Conservation (phyloP, 2,888 invertebrate species). For the Eudemis profundana region DNA sequence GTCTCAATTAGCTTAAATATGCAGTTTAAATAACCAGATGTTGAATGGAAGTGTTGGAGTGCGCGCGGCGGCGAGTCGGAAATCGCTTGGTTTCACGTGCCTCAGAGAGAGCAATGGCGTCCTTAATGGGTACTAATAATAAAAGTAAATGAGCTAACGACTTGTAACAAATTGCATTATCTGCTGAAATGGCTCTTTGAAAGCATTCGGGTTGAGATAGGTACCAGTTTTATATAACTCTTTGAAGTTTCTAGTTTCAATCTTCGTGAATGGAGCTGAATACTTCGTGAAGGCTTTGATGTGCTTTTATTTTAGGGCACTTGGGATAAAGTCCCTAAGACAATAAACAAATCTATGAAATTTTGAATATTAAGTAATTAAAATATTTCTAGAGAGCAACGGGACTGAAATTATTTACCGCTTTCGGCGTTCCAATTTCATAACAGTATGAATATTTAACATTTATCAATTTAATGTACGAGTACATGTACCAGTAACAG, state of each 20-base stretch:
- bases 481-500: too few relatives aligned
- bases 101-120: conserved; percentile 54
- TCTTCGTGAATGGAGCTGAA: conserved; percentile 30
- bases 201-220: conserved; percentile 61
- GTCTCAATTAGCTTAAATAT: conserved; percentile 70
- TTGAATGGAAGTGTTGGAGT: conserved; percentile 56
- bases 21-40: conserved; percentile 71
- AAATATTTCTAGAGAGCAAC: too few relatives aligned
- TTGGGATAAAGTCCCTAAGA: too few relatives aligned
- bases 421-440: too few relatives aligned
- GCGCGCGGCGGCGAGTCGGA: conserved; percentile 53
- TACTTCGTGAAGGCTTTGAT: too few relatives aligned
- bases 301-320: too few relatives aligned
- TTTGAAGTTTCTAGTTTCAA: conserved; percentile 35
- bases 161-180: conserved; percentile 78
- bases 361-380: too few relatives aligned
- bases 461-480: too few relatives aligned
- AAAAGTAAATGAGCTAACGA: conserved; percentile 74
- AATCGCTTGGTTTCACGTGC: conserved; percentile 60
- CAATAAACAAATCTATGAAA: too few relatives aligned
- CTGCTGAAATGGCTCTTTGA: conserved; percentile 67
- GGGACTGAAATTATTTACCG: too few relatives aligned
- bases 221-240: conserved; percentile 41
- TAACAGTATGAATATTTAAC: too few relatives aligned
- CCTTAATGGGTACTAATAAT: conserved; percentile 73